Conservation (phyloP, 2,113 vertebrate species). For the Jacana jacana region DNA sequence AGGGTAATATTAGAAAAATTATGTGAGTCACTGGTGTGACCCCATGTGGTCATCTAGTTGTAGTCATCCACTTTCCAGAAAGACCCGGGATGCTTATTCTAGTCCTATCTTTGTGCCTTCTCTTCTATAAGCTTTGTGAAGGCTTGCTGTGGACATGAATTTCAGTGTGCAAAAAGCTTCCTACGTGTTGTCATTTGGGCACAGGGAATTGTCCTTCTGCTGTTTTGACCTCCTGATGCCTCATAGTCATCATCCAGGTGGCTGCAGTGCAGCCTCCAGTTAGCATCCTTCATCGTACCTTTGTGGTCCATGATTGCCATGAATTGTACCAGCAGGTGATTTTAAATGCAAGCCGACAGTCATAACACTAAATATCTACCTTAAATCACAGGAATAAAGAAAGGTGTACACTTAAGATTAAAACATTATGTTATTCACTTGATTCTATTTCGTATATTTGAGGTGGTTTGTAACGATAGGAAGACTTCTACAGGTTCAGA, state of each 20-base stretch:
- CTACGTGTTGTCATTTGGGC: not conserved
- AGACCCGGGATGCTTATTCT: not conserved
- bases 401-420: not conserved
- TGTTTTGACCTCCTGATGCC: not conserved
- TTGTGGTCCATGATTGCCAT: not conserved
- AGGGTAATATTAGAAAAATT: not conserved
- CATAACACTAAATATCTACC: not conserved
- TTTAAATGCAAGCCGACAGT: not conserved
- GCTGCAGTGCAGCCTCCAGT: not conserved
- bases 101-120: not conserved
- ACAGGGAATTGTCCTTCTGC: not conserved
- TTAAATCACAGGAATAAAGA: not conserved
- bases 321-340: not conserved
- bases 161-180: not conserved
- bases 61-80: not conserved
- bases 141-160: not conserved
- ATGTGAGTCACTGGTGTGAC: not conserved
- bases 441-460: not conserved
- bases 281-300: not conserved
- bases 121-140: not conserved
- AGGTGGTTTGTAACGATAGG: not conserved
- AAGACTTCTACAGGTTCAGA: not conserved
- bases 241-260: not conserved
- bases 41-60: not conserved
- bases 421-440: not conserved